Evolutionary conservation across 2,888 invertebrate genomes (phyloP).

Genomic region (Dioctria rufipes): DNA sequence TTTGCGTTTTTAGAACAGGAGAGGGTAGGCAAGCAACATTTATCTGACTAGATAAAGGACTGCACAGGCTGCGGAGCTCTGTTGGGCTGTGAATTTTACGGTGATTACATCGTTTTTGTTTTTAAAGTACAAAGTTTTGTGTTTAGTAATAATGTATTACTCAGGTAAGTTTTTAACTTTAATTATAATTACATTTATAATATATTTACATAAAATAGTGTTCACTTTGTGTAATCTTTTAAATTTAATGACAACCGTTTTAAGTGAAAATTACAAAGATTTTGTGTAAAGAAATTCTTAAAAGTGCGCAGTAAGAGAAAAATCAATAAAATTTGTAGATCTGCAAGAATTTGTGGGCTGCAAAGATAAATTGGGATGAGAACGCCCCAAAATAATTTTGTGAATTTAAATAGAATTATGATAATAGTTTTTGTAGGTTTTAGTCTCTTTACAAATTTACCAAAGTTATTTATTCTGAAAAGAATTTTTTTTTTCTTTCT

Average conservation of each 20-base stretch:
- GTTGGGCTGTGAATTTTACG: constrained; percentile 29
- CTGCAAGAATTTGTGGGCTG: not conserved
- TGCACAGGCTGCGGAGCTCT: constrained; percentile 9
- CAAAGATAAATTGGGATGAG: not conserved
- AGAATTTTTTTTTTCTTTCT: too few relatives aligned
- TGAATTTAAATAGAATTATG: not conserved
- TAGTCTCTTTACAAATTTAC: too few relatives aligned
- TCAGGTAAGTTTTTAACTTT: constrained; percentile 24
- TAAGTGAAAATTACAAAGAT: not conserved
- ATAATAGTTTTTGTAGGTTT: too few relatives aligned
- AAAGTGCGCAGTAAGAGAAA: not conserved
- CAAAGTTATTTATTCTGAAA: too few relatives aligned
- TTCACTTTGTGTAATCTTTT: too few relatives aligned
- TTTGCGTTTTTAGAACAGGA: not conserved
- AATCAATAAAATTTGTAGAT: constrained; percentile 36
- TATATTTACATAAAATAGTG: too few relatives aligned
- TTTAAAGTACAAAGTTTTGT: constrained; percentile 15
- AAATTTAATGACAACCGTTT: too few relatives aligned
- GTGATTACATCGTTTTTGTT: constrained; percentile 21
- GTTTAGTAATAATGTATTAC: constrained; percentile 10
- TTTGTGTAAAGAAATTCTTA: not conserved
- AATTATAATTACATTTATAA: constrained; percentile 1
- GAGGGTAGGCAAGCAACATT: not conserved
- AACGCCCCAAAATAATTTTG: constrained; percentile 26
- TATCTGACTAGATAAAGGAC: constrained; percentile 30